Evolutionary conservation across 2,888 invertebrate genomes (phyloP), one percentile per base, ranked within the genome.

Genomic region (Notodonta dromedarius): DNA sequence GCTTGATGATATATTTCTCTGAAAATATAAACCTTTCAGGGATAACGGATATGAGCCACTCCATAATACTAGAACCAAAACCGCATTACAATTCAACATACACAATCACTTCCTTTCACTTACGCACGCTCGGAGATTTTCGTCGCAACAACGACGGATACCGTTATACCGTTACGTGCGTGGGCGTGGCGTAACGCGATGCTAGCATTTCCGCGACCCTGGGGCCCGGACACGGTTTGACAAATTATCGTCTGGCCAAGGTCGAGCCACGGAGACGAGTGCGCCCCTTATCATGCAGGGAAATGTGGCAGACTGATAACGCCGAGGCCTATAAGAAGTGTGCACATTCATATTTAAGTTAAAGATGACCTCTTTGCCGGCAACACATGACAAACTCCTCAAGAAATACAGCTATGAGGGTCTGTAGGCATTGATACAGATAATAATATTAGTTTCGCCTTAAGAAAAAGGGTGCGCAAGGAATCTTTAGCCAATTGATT

Each of bases 231-330:
- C 69, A 59, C 67, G 74, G 65, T 76, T 76, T 64, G 69, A 71
- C 58, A 76, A 77, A 76, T 76, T 77, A 77, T 77, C 75, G 61
- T 59, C 51, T 60, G 61, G 14, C 59, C 76, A 78, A 76, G 76
- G 76, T 64, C 78, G 61, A 46, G 13, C 13, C 11, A 24, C 53
- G 35, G 7, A 16, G 51, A 24, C 14, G 24, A 9, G 50, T 11
- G 14, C 12, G 46, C n/a, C 50, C 50, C 50, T 50, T 50, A 50
- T 50, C 50, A 8, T 16, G 16, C 3, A 9, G 50, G 16, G 52
- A 52, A 52, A 51, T 51, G 51, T 24, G 46, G 46, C 46, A n/a
- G 13, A n/a, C 46, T 50, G 50, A 50, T 50, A 50, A 16, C 9
- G 11, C 24, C 14, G 48, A 16, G 11, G 5, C 7, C 16, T 50